Percentiles rank a stretch among this genome's conserved stretches.
Evolutionary conservation across 1,140 invertebrate genomes (phyloP).

Genomic region (Yoshiicerus persimilis): DNA sequence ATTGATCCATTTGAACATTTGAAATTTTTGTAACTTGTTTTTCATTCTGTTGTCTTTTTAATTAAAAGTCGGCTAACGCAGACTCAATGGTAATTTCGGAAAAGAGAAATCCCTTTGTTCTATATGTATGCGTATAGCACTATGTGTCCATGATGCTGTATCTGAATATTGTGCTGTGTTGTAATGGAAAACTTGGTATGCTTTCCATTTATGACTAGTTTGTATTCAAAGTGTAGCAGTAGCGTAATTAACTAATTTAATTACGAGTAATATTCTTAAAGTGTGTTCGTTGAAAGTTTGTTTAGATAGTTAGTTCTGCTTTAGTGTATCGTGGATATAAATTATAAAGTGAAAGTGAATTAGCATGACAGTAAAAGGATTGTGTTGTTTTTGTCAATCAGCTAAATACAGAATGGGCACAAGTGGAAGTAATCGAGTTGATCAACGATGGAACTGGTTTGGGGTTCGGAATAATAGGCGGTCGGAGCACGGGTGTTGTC

Average conservation of each 20-base stretch:
- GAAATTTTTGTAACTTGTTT: too few species aligned
- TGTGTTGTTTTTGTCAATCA: constrained; percentile 10
- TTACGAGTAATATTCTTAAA: background rate
- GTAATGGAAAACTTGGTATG: background rate
- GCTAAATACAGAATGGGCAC: constrained; percentile 81
- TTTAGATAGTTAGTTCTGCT: background rate
- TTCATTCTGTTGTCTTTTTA: too few species aligned
- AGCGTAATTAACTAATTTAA: background rate
- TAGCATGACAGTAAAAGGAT: background rate
- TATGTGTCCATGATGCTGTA: too few species aligned
- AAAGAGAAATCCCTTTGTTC: too few species aligned
- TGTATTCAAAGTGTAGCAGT: background rate
- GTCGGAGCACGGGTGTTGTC: constrained; percentile 92
- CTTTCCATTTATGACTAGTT: background rate
- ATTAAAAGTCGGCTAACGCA: too few species aligned
- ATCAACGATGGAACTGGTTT: constrained; percentile 93
- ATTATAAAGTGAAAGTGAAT: background rate
- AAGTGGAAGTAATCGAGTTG: constrained; percentile 92
- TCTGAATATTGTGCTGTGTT: background rate
- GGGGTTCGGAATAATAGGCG: constrained; percentile 94
- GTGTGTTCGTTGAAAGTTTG: background rate
- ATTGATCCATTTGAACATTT: too few species aligned
- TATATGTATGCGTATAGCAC: too few species aligned
- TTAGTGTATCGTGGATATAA: too few species aligned
- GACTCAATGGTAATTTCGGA: too few species aligned